These are phyloP conservation scores for Phengaris alcon DNA, from an alignment of 2,888 invertebrate species.

Conservation along the genomic window DNA sequence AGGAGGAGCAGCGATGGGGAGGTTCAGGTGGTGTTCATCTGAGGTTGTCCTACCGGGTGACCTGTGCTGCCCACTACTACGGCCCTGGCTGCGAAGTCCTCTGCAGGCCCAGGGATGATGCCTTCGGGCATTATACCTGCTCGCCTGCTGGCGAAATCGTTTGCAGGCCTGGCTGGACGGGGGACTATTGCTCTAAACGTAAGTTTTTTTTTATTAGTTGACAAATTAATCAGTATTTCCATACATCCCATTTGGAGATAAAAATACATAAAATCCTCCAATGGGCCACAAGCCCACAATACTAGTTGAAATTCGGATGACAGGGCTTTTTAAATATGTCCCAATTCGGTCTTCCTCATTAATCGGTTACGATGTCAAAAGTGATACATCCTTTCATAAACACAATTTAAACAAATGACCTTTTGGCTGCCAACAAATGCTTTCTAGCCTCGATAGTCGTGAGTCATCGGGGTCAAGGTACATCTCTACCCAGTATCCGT, in stretches of 20 bases:
- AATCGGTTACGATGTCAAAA: conserved; percentile 58
- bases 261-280: background rate
- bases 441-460: conserved; percentile 41
- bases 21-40: conserved; percentile 84
- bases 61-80: conserved; percentile 93
- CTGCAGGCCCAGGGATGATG: conserved; percentile 93
- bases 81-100: conserved; percentile 94
- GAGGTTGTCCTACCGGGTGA: conserved; percentile 90
- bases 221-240: background rate
- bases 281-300: background rate
- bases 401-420: conserved; percentile 54
- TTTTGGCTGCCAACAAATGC: conserved; percentile 42
- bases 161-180: conserved; percentile 95
- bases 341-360: conserved; percentile 76
- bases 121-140: conserved; percentile 96
- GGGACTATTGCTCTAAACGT: conserved; percentile 96
- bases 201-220: conserved; percentile 67
- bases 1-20: conserved; percentile 85
- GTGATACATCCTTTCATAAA: conserved; percentile 65
- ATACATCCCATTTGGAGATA: background rate
- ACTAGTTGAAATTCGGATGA: conserved; percentile 18
- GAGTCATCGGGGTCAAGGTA: conserved; percentile 46
- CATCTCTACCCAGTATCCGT: conserved; percentile 36
- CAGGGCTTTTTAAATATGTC: conserved; percentile 31
- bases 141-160: conserved; percentile 92